Evolutionary conservation across 2,113 vertebrate species (phyloP).

Genomic region (Sorex fumeus): DNA sequence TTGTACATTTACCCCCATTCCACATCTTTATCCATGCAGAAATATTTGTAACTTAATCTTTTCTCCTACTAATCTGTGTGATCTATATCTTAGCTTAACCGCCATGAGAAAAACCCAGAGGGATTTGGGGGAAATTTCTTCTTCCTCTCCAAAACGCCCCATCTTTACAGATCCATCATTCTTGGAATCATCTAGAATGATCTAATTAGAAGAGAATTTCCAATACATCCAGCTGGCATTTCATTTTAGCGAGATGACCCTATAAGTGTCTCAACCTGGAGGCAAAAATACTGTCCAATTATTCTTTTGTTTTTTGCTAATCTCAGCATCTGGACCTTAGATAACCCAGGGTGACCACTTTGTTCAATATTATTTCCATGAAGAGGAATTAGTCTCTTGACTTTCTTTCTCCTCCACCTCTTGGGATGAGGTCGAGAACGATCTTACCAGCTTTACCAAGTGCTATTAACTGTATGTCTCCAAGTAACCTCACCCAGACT

Average conservation of each 20-base stretch:
- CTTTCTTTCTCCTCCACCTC: no score
- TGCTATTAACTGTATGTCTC: neutral
- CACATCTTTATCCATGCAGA: neutral
- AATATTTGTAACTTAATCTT: neutral
- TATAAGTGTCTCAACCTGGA: neutral
- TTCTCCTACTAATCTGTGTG: neutral
- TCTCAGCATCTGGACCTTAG: no score
- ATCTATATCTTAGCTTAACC: neutral
- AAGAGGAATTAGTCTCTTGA: no score
- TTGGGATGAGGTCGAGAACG: no score
- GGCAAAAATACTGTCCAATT: no score
- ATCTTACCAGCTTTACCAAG: neutral
- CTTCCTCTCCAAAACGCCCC: neutral
- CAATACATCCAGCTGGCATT: rapidly evolving
- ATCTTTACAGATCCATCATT: neutral
- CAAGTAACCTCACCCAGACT: neutral
- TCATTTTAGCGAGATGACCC: neutral
- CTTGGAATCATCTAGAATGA: neutral
- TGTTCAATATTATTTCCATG: no score
- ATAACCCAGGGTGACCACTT: no score
- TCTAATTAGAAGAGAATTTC: neutral
- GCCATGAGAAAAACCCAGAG: neutral
- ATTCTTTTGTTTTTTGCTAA: no score
- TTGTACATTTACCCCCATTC: neutral
- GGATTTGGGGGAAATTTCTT: no score